A percentile compares a stretch with the other conserved stretches of the same genome.
phyloP scores from a whole-genome alignment of 2,797 vertebrate genomes.

The Halcyon leucocephala region DNA sequence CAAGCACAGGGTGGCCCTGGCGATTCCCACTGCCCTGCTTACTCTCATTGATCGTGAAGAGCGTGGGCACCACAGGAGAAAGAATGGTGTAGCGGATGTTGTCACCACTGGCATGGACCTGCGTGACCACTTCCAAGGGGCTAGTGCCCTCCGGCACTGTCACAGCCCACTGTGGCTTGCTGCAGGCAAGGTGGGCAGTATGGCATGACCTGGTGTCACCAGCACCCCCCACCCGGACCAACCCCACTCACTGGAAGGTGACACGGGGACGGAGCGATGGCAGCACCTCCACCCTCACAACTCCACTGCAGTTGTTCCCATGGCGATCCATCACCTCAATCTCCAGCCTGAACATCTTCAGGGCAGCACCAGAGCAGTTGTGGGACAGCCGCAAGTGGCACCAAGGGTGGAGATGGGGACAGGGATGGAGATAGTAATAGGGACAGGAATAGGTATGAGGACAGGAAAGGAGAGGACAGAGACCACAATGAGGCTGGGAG shows the following conservation, averaged over 20 bases:
- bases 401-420: background rate
- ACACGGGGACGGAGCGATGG: slow-evolving; percentile 25
- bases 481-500: background rate
- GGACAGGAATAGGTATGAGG: background rate
- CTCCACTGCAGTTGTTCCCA: slow-evolving; percentile 63
- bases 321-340: slow-evolving; percentile 61
- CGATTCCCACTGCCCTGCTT: rapidly evolving
- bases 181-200: background rate
- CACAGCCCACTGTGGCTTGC: background rate
- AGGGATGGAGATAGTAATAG: background rate
- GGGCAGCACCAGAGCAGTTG: rapidly evolving
- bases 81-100: slow-evolving; percentile 72
- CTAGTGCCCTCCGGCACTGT: background rate
- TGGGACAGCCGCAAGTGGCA: background rate
- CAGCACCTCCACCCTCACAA: slow-evolving; percentile 71
- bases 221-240: rapidly evolving
- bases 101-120: slow-evolving; percentile 57
- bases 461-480: no score
- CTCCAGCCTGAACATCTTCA: slow-evolving; percentile 63
- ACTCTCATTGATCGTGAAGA: slow-evolving; percentile 74
- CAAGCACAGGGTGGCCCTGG: background rate
- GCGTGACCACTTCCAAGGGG: slow-evolving; percentile 14
- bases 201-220: background rate
- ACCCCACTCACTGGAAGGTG: slow-evolving; percentile 75
- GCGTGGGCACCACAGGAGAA: background rate